These are phyloP conservation scores for Laothoe populi DNA, from an alignment of 2,888 invertebrate species.

Conservation along the genomic window DNA sequence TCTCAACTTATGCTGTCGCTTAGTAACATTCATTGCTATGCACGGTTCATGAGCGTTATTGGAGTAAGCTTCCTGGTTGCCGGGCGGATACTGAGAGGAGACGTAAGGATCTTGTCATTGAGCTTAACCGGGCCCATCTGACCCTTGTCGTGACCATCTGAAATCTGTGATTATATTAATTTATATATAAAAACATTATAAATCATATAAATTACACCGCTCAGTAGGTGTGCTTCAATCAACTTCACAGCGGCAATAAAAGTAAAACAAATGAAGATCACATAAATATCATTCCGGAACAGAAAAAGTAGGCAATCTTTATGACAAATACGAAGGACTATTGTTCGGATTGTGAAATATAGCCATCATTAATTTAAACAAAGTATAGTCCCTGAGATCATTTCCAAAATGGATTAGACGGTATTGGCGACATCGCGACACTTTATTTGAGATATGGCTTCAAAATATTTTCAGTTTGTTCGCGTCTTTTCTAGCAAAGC, in stretches of 20 bases:
- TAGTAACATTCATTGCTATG: too few species aligned
- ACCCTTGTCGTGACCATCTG: too few species aligned
- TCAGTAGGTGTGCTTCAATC: slow-evolving; percentile 15
- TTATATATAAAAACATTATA: too few species aligned
- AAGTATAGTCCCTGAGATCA: slow-evolving; percentile 60
- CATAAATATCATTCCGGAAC: slow-evolving; percentile 59
- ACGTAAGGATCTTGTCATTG: too few species aligned
- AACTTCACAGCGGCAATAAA: background rate
- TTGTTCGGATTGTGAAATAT: slow-evolving; percentile 67
- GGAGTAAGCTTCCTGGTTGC: too few species aligned
- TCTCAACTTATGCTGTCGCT: too few species aligned
- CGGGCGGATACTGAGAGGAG: too few species aligned
- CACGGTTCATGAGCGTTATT: too few species aligned
- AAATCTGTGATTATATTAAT: too few species aligned
- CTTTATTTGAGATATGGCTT: slow-evolving; percentile 57
- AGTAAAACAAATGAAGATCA: slow-evolving; percentile 49
- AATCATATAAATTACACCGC: slow-evolving; percentile 1
- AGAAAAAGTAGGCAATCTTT: slow-evolving; percentile 75
- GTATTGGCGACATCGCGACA: slow-evolving; percentile 60
- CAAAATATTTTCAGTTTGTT: slow-evolving; percentile 47
- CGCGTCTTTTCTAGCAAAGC: slow-evolving; percentile 18
- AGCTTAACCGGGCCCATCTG: too few species aligned
- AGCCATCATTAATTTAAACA: slow-evolving; percentile 69
- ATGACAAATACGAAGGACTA: slow-evolving; percentile 73
- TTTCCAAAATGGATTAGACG: slow-evolving; percentile 60